These are phyloP conservation scores for Sylvilagus floridanus DNA, from an alignment of 2,797 vertebrate species.

Conservation along the genomic window DNA sequence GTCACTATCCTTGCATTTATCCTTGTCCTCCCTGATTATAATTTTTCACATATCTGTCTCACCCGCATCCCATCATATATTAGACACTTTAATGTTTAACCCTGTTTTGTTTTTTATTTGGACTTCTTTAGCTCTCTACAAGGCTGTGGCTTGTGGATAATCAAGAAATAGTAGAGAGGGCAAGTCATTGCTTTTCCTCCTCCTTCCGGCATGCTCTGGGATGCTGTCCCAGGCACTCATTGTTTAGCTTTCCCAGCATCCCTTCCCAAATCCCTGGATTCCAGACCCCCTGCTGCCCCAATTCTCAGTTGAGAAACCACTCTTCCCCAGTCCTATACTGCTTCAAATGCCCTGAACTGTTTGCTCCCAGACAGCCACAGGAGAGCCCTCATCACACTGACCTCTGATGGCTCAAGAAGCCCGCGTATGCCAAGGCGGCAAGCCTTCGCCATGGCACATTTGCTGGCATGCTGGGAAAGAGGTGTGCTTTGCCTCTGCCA, in stretches of 20 bases:
- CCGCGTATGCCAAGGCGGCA: background rate
- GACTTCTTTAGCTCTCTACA: background rate
- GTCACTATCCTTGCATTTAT: background rate
- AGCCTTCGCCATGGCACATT: fast-evolving
- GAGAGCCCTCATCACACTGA: fast-evolving
- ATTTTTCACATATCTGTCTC: background rate
- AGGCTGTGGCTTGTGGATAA: background rate
- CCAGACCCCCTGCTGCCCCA: background rate
- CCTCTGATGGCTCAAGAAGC: background rate
- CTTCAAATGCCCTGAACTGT: background rate
- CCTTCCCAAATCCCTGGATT: background rate
- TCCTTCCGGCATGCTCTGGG: background rate
- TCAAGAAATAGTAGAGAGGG: background rate
- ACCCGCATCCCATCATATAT: background rate
- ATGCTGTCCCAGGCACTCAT: background rate
- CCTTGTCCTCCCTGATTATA: background rate
- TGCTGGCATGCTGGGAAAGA: background rate
- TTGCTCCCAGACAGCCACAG: background rate
- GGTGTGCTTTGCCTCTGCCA: fast-evolving
- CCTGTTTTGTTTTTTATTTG: background rate
- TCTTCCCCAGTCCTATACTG: background rate
- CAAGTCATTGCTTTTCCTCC: background rate
- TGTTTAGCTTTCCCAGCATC: background rate
- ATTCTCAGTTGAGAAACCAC: background rate
- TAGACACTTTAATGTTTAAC: background rate